A percentile compares a stretch with the other conserved stretches of the same genome.
Evolutionary conservation across 2,113 vertebrate genomes (phyloP).

Genomic region (Ictidomys tridecemlineatus): DNA sequence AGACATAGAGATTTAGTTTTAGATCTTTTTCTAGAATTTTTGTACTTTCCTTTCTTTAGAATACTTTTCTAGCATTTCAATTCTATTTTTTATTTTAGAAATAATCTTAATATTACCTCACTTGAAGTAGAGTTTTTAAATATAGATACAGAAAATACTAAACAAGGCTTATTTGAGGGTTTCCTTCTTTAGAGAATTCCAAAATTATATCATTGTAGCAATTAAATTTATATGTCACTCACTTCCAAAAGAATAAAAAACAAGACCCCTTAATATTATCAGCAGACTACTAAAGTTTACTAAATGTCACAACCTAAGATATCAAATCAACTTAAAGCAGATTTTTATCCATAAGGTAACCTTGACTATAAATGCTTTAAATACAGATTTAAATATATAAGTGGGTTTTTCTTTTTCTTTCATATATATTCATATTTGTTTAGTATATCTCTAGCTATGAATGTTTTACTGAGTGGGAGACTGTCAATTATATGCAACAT

Average conservation of each 20-base stretch:
- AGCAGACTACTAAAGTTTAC: not conserved
- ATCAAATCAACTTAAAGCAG: not conserved
- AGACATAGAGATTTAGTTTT: slow-evolving; percentile 26
- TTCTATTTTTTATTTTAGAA: not conserved
- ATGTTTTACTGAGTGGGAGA: slow-evolving; percentile 21
- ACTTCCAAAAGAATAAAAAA: not conserved
- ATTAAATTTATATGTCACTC: not conserved
- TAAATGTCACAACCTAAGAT: not conserved
- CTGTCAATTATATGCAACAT: slow-evolving; percentile 49
- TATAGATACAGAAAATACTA: not conserved
- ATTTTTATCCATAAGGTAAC: not conserved
- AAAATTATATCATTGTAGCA: not conserved
- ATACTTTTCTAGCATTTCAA: not conserved
- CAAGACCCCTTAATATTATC: not conserved
- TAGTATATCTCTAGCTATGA: slow-evolving; percentile 25
- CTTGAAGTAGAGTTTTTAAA: slow-evolving; percentile 8
- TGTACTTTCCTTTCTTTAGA: not conserved
- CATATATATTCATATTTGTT: slow-evolving; percentile 31
- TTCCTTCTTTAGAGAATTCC: not conserved
- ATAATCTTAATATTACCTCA: not conserved
- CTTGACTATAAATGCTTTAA: not conserved
- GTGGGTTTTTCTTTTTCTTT: not conserved
- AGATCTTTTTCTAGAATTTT: not conserved
- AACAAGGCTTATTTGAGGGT: not conserved
- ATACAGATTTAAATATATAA: not conserved